phyloP scores from a whole-genome alignment of 2,113 vertebrate species.

The Thalassarche chlororhynchos region DNA sequence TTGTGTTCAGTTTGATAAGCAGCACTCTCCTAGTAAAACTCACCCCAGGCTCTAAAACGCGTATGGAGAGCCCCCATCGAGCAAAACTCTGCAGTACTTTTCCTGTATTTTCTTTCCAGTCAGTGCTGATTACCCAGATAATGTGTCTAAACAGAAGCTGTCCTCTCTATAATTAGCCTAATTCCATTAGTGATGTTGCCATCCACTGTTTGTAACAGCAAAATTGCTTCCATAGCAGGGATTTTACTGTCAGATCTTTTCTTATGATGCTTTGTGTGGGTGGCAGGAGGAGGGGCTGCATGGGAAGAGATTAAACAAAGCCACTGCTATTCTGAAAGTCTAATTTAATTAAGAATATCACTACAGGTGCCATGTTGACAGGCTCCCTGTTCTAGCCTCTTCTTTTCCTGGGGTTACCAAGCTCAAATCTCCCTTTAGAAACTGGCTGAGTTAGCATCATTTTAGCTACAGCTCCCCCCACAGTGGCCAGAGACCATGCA shows the following conservation, averaged over 20 bases:
- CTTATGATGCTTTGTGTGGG: slow-evolving; percentile 71
- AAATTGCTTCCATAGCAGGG: slow-evolving; percentile 72
- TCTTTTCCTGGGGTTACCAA: not conserved
- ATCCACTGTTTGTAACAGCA: slow-evolving; percentile 73
- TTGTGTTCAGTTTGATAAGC: not conserved
- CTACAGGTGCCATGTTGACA: slow-evolving; percentile 62
- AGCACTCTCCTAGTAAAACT: slow-evolving; percentile 18
- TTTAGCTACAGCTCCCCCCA: not conserved
- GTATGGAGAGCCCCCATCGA: slow-evolving; percentile 43
- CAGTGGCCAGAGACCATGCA: not conserved
- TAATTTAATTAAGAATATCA: slow-evolving; percentile 70
- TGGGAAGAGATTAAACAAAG: slow-evolving; percentile 70
- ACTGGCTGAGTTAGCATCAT: slow-evolving; percentile 13
- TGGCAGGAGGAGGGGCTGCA: slow-evolving; percentile 63
- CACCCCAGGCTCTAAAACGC: slow-evolving; percentile 35
- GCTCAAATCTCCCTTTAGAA: slow-evolving; percentile 4
- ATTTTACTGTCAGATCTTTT: slow-evolving; percentile 72
- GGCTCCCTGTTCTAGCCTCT: slow-evolving; percentile 26
- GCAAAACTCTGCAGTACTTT: slow-evolving; percentile 60
- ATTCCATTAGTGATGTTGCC: slow-evolving; percentile 77
- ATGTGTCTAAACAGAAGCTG: slow-evolving; percentile 77
- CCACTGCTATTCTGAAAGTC: slow-evolving; percentile 67
- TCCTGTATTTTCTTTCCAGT: slow-evolving; percentile 70
- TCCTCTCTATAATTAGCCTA: slow-evolving; percentile 77
- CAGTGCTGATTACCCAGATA: slow-evolving; percentile 74